Base-by-base conservation (phyloP, 2,888 invertebrate species). In the Sminthurides aquaticus region DNA sequence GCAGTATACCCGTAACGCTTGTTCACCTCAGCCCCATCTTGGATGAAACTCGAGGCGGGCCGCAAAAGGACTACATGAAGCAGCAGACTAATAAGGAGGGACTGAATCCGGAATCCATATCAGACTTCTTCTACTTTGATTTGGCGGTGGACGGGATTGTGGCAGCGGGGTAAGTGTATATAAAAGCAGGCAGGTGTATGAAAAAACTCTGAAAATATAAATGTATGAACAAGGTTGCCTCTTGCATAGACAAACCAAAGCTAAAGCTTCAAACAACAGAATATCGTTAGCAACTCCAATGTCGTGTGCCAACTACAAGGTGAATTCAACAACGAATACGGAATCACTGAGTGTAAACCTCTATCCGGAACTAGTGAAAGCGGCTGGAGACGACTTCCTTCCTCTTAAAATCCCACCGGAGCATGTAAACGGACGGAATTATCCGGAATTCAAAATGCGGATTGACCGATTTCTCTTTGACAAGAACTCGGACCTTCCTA, bases 81-180 rank as follows among this genome's bases (percentile, higher is more conserved):
- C n/a, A n/a, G n/a, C n/a, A n/a, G n/a, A n/a, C n/a, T n/a, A 34
- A 22, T 2, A 26, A 66, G 0, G 60, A 62, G 29, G 64, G 57
- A 48, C 27, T 58, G 3, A 62, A 64, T 20, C 61, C 67, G 58
- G 3, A 26, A 11, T 26, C 57, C 24, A 63, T 74, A 20, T 71
- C 69, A 49, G 72, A 73, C 57, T 60, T 89, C 3, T 93, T 94
- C 79, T 92, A 93, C 79, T 93, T 91, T 79, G 94, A 95, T 79
- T 79, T 94, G 69, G 85, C 88, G 26, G 78, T 89, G 66, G 81
- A 87, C 72, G 84, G 89, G 2, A 85, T 90, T 76, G 79, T 88
- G 73, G 84, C 89, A 5, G 81, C 89, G 70, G 72, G 70, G 71
- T 75, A 71, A 64, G 69, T 71, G n/a, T n/a, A n/a, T n/a, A n/a